Evolutionary conservation across 2,113 vertebrate genomes (phyloP), one percentile per base, ranked within the genome.

Genomic region (Marcusenius ussheri): DNA sequence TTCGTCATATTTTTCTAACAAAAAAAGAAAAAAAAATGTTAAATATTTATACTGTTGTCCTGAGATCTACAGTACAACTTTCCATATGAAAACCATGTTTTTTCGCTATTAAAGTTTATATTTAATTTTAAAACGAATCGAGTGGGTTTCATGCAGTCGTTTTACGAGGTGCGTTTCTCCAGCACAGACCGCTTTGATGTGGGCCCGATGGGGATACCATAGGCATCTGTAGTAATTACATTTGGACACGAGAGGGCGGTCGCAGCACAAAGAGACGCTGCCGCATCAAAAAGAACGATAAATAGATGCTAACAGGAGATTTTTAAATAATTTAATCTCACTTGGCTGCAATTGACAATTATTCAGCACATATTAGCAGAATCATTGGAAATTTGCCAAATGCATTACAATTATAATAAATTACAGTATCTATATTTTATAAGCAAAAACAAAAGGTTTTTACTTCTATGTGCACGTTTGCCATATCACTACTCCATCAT

Each of bases 161-260:
- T 35, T 42, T 80, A 70, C 62, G 74, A 80, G 35, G 0, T 42
- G 74, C 74, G 35, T 84, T 24, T 4, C 42, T 10, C 21, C 42
- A 24, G 19, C 19, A 42, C 9, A 9, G 21, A 24, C 83, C 9
- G 83, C 19, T 45, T 84, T 84, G 74, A 80, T 42, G 74, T 42
- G 74, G 39, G 0, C 39, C 3, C 39, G 39, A 42, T 42, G 39
- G 39, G 39, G 39, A 42, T 42, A 4, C 39, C 39, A 42, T 47
- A 2, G 8, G 35, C 21, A 47, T 39, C 21, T 24, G 83, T 84
- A 84, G 42, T n/a, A 47, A 13, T 46, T 45, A 47, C 6, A 24
- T 47, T 19, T 42, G 39, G 39, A 70, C 88, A 89, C 88, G 80
- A 89, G 88, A 53, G 88, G 88, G 70, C 70, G 3, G 21, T n/a